A percentile compares a stretch with the other conserved stretches of the same genome.
Conservation (phyloP, 2,113 vertebrate genomes). For the Oncorhynchus mykiss region DNA sequence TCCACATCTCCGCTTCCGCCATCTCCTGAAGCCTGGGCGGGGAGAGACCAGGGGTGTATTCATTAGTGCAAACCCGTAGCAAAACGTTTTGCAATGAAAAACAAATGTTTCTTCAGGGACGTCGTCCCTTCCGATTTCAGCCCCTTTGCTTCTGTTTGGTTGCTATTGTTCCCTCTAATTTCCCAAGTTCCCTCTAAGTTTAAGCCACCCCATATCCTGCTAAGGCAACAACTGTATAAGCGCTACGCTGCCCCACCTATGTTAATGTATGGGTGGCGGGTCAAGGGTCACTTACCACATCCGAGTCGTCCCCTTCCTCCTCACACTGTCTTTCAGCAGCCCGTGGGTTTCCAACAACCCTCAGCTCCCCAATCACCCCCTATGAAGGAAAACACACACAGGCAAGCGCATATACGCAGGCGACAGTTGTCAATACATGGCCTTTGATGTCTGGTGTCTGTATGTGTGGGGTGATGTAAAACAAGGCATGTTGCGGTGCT, state of each 20-base stretch:
- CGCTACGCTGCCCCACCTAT: neutral
- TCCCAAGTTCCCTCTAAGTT: too few relatives aligned
- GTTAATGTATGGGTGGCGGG: neutral
- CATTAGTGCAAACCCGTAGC: neutral
- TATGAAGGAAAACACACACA: slow-evolving; percentile 46
- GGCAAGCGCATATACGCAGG: neutral
- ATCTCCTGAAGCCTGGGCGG: slow-evolving; percentile 63
- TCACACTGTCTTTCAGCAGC: slow-evolving; percentile 82
- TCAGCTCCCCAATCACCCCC: slow-evolving; percentile 87
- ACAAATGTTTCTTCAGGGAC: too few relatives aligned
- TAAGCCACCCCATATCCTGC: neutral
- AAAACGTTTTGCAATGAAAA: too few relatives aligned
- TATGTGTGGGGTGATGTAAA: too few relatives aligned
- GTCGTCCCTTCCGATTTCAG: too few relatives aligned
- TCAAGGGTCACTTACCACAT: slow-evolving; percentile 75
- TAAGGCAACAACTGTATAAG: neutral
- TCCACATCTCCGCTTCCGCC: slow-evolving; percentile 51
- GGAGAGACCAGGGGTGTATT: neutral
- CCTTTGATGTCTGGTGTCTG: neutral
- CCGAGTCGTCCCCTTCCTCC: slow-evolving; percentile 85
- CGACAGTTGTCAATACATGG: neutral
- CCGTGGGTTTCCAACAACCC: slow-evolving; percentile 76
- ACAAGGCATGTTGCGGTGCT: too few relatives aligned
- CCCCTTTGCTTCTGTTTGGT: too few relatives aligned
- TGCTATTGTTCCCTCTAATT: too few relatives aligned